phyloP scores from a whole-genome alignment of 2,888 invertebrate genomes.

The Spisula solida region DNA sequence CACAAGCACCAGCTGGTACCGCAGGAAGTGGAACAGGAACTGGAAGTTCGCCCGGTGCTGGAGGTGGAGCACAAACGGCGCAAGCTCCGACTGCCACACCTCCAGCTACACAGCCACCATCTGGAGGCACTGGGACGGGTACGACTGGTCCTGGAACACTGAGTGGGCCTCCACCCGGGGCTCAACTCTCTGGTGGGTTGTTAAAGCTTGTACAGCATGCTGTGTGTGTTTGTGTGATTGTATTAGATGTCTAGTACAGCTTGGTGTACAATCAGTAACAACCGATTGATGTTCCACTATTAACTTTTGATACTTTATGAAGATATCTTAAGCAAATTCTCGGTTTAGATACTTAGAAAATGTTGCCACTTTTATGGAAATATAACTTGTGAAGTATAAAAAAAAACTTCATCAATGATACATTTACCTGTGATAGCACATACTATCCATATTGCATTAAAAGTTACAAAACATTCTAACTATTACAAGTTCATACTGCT shows the following conservation, averaged over 20 bases:
- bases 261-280: slow-evolving; percentile 45
- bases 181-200: slow-evolving; percentile 62
- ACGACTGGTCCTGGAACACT: slow-evolving; percentile 53
- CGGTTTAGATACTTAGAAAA: no score
- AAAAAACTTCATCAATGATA: no score
- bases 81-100: slow-evolving; percentile 38
- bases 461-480: no score
- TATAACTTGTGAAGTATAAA: no score
- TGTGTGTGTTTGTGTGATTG: slow-evolving; percentile 34
- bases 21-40: slow-evolving; percentile 56
- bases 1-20: slow-evolving; percentile 60
- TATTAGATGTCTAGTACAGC: slow-evolving; percentile 27
- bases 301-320: no score
- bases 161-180: slow-evolving; percentile 56
- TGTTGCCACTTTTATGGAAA: no score
- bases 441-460: no score
- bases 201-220: slow-evolving; percentile 46
- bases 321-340: no score
- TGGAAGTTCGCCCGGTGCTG: slow-evolving; percentile 37
- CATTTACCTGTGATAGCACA: no score
- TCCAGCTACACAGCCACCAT: slow-evolving; percentile 51
- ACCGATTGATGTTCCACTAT: background rate
- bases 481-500: no score
- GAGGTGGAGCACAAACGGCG: slow-evolving; percentile 32
- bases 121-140: slow-evolving; percentile 52